phyloP scores from a whole-genome alignment of 1,140 invertebrate genomes.

The Aphaenogaster ashmeadi region DNA sequence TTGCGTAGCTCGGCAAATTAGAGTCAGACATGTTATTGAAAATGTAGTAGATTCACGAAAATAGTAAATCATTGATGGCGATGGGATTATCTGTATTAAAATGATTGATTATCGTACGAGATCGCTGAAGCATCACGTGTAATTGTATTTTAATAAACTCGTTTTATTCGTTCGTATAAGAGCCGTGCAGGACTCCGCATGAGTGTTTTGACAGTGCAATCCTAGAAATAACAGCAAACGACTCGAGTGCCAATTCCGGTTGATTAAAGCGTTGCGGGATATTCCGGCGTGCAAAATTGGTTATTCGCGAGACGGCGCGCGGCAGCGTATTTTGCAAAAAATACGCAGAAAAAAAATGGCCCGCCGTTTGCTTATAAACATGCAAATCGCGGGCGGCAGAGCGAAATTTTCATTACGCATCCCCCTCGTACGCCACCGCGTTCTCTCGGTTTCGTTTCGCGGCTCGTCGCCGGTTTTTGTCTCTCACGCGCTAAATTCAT shows the following conservation, averaged over 20 bases:
- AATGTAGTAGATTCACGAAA: not conserved
- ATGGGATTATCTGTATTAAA: not conserved
- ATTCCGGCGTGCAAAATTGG: constrained; percentile 71
- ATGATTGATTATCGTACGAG: not conserved
- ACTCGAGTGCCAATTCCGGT: constrained; percentile 66
- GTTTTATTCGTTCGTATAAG: not conserved
- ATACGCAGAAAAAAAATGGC: constrained; percentile 63
- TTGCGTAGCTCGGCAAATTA: not conserved
- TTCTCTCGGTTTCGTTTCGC: constrained; percentile 51
- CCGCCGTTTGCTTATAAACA: constrained; percentile 80
- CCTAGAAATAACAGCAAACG: constrained; percentile 55
- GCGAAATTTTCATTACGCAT: constrained; percentile 71
- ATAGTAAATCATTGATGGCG: not conserved
- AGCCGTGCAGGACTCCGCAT: not conserved
- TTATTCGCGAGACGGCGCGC: constrained; percentile 69
- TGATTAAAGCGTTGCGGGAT: constrained; percentile 71
- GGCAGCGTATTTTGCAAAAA: constrained; percentile 69
- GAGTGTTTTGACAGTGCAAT: constrained; percentile 10
- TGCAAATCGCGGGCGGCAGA: constrained; percentile 78
- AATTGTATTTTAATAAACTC: constrained; percentile 30
- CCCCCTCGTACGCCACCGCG: constrained; percentile 47
- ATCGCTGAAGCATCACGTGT: not conserved
- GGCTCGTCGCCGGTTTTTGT: constrained; percentile 62
- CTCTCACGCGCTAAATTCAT: constrained; percentile 68
- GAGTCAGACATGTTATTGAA: not conserved